Percentiles rank a stretch among this genome's conserved stretches.
These are phyloP conservation scores for Mus pahari DNA, from an alignment of 2,113 vertebrate species.

Conservation along the genomic window DNA sequence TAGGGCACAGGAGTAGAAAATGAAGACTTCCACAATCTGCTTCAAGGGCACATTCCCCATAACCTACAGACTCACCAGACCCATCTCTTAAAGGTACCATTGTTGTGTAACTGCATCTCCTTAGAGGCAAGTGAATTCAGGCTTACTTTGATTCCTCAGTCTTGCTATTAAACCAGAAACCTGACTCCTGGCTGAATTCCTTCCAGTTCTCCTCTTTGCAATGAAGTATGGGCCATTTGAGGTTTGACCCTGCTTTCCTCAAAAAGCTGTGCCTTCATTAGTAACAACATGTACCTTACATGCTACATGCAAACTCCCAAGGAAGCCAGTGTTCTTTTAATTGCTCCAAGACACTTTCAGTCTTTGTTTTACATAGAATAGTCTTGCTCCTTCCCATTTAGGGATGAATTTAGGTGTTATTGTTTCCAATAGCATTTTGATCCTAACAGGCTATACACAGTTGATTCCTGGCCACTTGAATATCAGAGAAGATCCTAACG, in stretches of 20 bases:
- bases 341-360: not conserved
- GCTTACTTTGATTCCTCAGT: not conserved
- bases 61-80: too few relatives aligned
- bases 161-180: conserved; percentile 19
- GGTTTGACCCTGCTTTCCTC: not conserved
- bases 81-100: not conserved
- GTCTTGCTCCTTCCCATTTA: not conserved
- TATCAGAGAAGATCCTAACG: not conserved
- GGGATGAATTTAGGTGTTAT: too few relatives aligned
- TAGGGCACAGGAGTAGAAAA: not conserved
- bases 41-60: too few relatives aligned
- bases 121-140: not conserved
- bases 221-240: not conserved
- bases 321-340: not conserved
- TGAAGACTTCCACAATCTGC: not conserved
- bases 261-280: not conserved
- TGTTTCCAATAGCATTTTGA: not conserved
- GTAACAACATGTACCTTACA: not conserved
- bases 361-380: not conserved
- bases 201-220: not conserved
- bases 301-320: not conserved
- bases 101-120: too few relatives aligned
- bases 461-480: not conserved
- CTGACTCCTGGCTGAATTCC: not conserved
- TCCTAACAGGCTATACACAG: not conserved